These are phyloP conservation scores for Andrena camellia DNA, from an alignment of 2,888 invertebrate genomes.

Conservation along the genomic window DNA sequence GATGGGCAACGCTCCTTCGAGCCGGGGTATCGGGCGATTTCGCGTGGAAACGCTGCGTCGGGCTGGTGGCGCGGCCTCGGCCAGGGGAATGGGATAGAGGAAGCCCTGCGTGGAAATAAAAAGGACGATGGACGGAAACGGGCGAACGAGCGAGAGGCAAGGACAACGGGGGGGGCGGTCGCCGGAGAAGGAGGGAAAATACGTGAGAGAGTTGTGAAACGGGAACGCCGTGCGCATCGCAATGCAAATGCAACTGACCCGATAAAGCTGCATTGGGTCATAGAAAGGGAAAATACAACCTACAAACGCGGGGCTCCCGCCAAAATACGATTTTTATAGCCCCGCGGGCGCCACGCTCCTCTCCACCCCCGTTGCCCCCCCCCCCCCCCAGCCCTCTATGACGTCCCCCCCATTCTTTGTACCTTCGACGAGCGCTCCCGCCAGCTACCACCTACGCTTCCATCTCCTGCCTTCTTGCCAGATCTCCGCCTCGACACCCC, in stretches of 20 bases:
- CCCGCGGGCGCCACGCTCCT: slow-evolving; percentile 69
- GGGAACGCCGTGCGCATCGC: slow-evolving; percentile 67
- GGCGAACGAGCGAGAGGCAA: slow-evolving; percentile 23
- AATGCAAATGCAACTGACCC: slow-evolving; percentile 81
- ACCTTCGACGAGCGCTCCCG: background rate
- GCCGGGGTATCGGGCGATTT: slow-evolving; percentile 41
- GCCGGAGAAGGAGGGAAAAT: slow-evolving; percentile 57
- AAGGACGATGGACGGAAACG: slow-evolving; percentile 42
- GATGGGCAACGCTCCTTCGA: slow-evolving; percentile 11
- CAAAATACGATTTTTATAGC: slow-evolving; percentile 80
- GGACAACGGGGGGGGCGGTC: slow-evolving; percentile 24
- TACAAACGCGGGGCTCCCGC: slow-evolving; percentile 75
- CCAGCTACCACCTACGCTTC: slow-evolving; percentile 38
- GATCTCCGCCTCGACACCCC: slow-evolving; percentile 23
- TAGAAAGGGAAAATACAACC: slow-evolving; percentile 83
- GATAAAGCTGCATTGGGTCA: slow-evolving; percentile 82
- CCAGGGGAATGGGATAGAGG: slow-evolving; percentile 32
- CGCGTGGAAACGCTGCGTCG: slow-evolving; percentile 25
- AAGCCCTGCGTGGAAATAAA: slow-evolving; percentile 40
- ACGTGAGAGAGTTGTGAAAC: slow-evolving; percentile 62
- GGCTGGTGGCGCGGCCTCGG: background rate
- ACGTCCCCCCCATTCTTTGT: slow-evolving; percentile 2
- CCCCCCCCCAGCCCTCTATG: background rate
- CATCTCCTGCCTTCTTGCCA: slow-evolving; percentile 17
- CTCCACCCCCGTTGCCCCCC: slow-evolving; percentile 29